These are phyloP conservation scores for Leptopterna dolabrata DNA, from an alignment of 2,888 invertebrate species.

Conservation along the genomic window DNA sequence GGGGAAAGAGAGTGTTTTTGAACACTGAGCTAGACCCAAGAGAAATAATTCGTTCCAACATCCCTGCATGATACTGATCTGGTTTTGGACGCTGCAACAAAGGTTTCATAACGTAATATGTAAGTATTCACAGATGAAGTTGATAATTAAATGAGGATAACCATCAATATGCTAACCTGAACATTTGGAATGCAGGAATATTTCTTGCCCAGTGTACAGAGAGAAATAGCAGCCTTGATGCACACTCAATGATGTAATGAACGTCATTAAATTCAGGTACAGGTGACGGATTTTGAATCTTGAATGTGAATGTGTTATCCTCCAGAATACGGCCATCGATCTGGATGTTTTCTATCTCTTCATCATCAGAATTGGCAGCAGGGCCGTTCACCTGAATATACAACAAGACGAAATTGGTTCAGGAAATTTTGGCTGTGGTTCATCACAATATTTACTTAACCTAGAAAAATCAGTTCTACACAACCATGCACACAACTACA, in stretches of 20 bases:
- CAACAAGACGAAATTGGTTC: background rate
- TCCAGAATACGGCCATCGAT: constrained; percentile 57
- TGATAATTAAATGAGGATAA: background rate
- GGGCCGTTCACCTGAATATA: constrained; percentile 57
- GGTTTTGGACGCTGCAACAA: constrained; percentile 78
- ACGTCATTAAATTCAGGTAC: constrained; percentile 91
- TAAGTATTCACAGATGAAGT: constrained; percentile 52
- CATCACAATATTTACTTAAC: no score
- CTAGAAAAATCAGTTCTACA: no score
- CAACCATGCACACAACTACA: no score
- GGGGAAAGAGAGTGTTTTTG: constrained; percentile 80
- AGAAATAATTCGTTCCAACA: constrained; percentile 95
- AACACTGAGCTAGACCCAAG: constrained; percentile 89
- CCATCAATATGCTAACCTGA: constrained; percentile 71
- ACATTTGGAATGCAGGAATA: constrained; percentile 82
- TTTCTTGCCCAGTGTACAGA: constrained; percentile 91
- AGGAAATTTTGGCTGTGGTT: no score
- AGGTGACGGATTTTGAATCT: constrained; percentile 71
- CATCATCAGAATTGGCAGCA: constrained; percentile 62
- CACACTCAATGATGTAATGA: constrained; percentile 95
- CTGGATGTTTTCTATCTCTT: constrained; percentile 57
- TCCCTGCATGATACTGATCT: constrained; percentile 84
- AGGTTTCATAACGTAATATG: background rate
- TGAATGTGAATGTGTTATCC: constrained; percentile 53
- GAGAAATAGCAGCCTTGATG: constrained; percentile 89